Base-by-base conservation (phyloP, 1,140 invertebrate genomes). In the Babylonia areolata region DNA sequence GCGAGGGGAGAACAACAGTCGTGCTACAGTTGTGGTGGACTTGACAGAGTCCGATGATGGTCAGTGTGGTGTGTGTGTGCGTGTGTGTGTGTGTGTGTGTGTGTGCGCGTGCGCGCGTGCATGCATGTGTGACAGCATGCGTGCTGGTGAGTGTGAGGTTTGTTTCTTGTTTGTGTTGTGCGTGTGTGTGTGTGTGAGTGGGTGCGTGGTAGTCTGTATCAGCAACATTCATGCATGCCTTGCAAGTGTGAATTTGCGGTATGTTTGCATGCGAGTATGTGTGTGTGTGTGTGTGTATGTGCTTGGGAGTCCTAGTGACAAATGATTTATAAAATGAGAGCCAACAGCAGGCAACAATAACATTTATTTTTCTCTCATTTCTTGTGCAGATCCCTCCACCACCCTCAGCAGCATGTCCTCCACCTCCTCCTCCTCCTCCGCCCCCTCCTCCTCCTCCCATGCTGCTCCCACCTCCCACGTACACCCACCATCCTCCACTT, bases 31-130 rank as follows among this genome's bases (percentile, higher is more conserved):
- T 33, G 94, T 96, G 28, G 96, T 96, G 77, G 96, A 96, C 94
- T 93, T 96, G 85, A 96, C 96, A 40, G 95, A 95, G 89, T 96
- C 96, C 84, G 96, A 96, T 88, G 96, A 96, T 92, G 96, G 96
- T 93, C 95, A 95, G 82, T 75, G 40, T n/a, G 15, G 58, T 12
- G 9, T 3, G 0, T 51, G 46, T 51, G 46, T 51, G 46, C 17
- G 46, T 51, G 46, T 51, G 46, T 51, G 46, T 51, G 46, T 31
- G 69, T 73, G 69, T n/a, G n/a, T 31, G n/a, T n/a, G 69, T 73
- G 69, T 35, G 35, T 73, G 69, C 28, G 69, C 28, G n/a, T 73
- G 69, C 28, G 69, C 28, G 35, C 3, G 46, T 51, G 46, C 2
- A 3, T 73, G 69, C 28, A 3, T 73, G 35, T 73, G 69, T 31